These are phyloP conservation scores for Trichacis sp. DNA, from an alignment of 2,888 invertebrate species.

Conservation along the genomic window DNA sequence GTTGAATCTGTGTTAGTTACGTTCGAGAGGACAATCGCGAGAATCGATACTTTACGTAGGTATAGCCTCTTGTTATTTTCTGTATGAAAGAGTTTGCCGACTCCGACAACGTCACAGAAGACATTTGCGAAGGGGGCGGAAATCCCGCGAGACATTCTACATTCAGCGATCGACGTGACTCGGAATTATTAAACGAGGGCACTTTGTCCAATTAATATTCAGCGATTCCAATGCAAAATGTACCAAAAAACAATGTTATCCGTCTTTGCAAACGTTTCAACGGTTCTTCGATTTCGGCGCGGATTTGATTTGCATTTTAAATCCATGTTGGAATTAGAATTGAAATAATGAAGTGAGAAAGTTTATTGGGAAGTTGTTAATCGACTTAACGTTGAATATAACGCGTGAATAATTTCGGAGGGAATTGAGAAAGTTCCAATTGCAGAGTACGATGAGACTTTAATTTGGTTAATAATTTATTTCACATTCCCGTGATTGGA, in stretches of 20 bases:
- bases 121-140: conserved; percentile 1
- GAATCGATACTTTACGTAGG: conserved; percentile 16
- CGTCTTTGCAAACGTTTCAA: no score
- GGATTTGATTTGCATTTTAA: conserved; percentile 12
- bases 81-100: conserved; percentile 22
- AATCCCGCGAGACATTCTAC: conserved; percentile 19
- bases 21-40: conserved; percentile 1
- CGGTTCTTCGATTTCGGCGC: no score
- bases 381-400: no score
- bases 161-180: conserved; percentile 20
- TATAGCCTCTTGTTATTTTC: conserved; percentile 30
- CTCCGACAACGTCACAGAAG: conserved; percentile 22
- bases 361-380: no score
- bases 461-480: no score
- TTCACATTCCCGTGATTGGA: no score
- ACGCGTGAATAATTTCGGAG: no score
- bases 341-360: no score
- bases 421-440: no score
- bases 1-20: background rate
- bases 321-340: background rate
- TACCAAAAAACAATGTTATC: no score
- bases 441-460: no score
- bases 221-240: conserved; percentile 2
- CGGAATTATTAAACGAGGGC: conserved; percentile 23
- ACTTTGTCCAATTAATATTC: conserved; percentile 33